These are phyloP conservation scores for Acrossocheilus fasciatus DNA, from an alignment of 2,797 vertebrate genomes.

Conservation along the genomic window DNA sequence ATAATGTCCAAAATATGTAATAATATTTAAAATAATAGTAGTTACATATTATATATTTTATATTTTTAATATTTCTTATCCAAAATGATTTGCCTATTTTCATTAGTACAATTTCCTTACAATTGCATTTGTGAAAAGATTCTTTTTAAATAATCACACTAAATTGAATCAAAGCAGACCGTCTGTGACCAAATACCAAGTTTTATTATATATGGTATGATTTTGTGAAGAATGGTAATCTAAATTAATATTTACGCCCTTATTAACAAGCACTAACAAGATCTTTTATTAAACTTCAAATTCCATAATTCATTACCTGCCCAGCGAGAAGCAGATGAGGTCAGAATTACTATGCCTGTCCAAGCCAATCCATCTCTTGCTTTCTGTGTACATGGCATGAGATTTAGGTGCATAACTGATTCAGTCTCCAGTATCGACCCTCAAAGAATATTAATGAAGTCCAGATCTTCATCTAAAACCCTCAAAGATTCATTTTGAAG, in stretches of 20 bases:
- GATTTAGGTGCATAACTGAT: slow-evolving; percentile 64
- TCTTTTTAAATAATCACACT: neutral
- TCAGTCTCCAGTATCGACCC: slow-evolving; percentile 58
- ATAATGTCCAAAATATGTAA: neutral
- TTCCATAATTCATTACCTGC: slow-evolving; percentile 14
- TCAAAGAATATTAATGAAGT: slow-evolving; percentile 70
- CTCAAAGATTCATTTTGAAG: slow-evolving; percentile 63
- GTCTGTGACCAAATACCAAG: neutral
- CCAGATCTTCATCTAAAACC: slow-evolving; percentile 56
- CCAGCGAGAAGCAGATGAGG: slow-evolving; percentile 22
- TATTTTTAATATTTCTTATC: neutral
- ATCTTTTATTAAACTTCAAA: slow-evolving; percentile 29
- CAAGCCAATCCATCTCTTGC: slow-evolving; percentile 52
- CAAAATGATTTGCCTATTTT: neutral
- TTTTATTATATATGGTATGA: neutral
- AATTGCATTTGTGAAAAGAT: neutral
- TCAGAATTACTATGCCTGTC: slow-evolving; percentile 50
- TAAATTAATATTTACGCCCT: neutral
- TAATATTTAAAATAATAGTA: neutral
- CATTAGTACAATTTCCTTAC: neutral
- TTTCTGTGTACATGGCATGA: slow-evolving; percentile 69
- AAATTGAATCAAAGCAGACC: neutral
- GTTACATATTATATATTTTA: neutral
- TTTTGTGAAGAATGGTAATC: neutral
- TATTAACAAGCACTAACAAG: slow-evolving; percentile 9